phyloP scores from a whole-genome alignment of 2,113 vertebrate species.

The Pterocles orientalis region DNA sequence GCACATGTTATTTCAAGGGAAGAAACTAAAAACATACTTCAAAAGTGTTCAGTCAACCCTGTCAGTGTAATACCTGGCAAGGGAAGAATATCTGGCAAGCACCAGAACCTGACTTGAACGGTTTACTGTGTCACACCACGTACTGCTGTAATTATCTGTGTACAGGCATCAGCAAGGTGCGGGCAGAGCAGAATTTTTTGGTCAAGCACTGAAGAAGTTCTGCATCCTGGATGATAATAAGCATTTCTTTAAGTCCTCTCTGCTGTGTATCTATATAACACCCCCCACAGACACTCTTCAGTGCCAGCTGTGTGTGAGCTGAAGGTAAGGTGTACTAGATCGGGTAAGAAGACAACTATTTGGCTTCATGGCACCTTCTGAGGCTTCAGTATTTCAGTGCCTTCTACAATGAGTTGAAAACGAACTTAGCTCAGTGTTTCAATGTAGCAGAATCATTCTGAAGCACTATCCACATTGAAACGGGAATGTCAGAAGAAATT shows the following conservation, averaged over 20 bases:
- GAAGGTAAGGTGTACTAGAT: background rate
- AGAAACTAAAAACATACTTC: background rate
- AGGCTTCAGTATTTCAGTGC: background rate
- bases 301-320: background rate
- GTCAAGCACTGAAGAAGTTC: background rate
- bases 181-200: background rate
- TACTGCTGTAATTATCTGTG: background rate
- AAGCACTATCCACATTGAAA: background rate
- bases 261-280: background rate
- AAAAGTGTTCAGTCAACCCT: background rate
- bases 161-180: background rate
- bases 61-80: background rate
- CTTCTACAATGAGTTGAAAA: background rate
- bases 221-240: background rate
- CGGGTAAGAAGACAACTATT: background rate
- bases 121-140: background rate
- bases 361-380: background rate
- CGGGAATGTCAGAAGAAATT: background rate
- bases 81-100: background rate
- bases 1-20: background rate
- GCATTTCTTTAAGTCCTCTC: background rate
- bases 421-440: background rate
- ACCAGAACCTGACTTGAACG: background rate
- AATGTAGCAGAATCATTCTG: background rate
- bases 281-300: background rate